Percentiles rank a stretch among this genome's conserved stretches.
Conservation (phyloP, 2,888 invertebrate genomes). For the Aricia artaxerxes region DNA sequence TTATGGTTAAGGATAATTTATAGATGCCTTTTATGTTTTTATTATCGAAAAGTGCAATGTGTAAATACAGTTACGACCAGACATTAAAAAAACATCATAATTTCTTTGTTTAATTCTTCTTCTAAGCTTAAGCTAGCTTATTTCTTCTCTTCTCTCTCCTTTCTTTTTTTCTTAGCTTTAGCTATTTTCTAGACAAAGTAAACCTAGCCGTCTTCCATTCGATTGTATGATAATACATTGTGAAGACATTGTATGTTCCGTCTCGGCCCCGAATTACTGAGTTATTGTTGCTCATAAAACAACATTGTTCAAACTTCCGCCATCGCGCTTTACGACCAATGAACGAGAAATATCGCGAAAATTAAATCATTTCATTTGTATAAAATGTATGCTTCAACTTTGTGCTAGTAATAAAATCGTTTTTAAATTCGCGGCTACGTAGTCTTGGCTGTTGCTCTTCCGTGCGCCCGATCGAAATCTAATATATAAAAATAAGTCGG, state of each 20-base stretch:
- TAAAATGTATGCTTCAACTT: background rate
- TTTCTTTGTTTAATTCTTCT: background rate
- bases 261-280: conserved; percentile 24
- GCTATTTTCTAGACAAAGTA: background rate
- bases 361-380: conserved; percentile 28
- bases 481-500: too few species aligned
- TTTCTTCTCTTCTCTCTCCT: background rate
- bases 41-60: background rate
- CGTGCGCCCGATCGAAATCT: background rate
- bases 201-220: background rate
- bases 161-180: background rate
- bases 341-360: conserved; percentile 24
- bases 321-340: conserved; percentile 1
- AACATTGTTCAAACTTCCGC: conserved; percentile 28
- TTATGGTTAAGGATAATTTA: conserved; percentile 11
- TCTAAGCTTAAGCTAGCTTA: background rate
- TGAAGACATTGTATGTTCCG: conserved; percentile 27
- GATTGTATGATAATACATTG: conserved; percentile 24
- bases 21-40: background rate
- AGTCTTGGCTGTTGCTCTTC: background rate
- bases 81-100: background rate
- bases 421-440: background rate
- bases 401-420: background rate
- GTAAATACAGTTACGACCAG: background rate
- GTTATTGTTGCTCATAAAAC: conserved; percentile 28